Conservation (phyloP, 2,888 invertebrate species). For the Aphodius sticticus region DNA sequence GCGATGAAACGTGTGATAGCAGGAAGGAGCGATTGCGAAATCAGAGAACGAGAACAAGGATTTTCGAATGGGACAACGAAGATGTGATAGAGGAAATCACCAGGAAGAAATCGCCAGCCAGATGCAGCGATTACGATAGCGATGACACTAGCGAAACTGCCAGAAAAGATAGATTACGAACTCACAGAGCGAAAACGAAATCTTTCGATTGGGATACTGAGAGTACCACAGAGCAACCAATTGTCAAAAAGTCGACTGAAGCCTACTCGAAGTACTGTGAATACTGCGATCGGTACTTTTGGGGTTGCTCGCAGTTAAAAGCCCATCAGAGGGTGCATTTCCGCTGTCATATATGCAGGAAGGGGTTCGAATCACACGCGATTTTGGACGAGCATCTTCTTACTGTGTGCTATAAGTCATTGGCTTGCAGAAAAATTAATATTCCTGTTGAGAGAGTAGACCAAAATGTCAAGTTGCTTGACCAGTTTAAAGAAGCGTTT, state of each 20-base stretch:
- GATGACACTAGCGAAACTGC: background rate
- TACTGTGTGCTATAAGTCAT: constrained; percentile 32
- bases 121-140: constrained; percentile 8
- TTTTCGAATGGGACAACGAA: background rate
- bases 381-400: constrained; percentile 30
- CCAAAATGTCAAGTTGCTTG: constrained; percentile 24
- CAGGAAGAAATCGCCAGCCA: background rate
- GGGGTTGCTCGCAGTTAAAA: constrained; percentile 32
- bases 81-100: background rate
- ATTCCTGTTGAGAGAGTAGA: constrained; percentile 30
- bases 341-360: constrained; percentile 36
- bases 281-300: constrained; percentile 34
- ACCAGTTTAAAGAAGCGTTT: constrained; percentile 32
- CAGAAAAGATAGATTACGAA: constrained; percentile 10
- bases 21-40: background rate
- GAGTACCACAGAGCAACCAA: background rate
- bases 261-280: constrained; percentile 32
- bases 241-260: background rate
- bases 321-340: constrained; percentile 36
- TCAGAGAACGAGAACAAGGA: background rate
- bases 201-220: background rate
- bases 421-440: constrained; percentile 27
- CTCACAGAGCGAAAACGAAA: background rate
- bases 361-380: constrained; percentile 30
- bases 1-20: background rate